Conservation (phyloP, 2,797 vertebrate species). For the Phalanger gymnotis region DNA sequence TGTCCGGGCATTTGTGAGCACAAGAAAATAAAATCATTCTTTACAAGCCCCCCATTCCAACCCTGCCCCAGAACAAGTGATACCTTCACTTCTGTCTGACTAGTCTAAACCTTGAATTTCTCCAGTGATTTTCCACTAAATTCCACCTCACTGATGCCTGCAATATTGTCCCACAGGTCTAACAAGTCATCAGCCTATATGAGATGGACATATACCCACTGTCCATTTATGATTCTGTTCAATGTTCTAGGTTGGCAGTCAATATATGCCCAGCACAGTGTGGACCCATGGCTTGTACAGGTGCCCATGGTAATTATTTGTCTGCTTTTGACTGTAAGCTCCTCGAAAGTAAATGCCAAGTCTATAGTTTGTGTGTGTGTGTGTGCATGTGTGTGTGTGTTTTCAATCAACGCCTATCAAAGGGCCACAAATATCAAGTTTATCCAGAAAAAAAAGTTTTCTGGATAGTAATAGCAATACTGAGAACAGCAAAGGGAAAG, state of each 20-base stretch:
- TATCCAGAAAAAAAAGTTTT: not conserved
- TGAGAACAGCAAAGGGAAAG: not conserved
- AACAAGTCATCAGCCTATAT: not conserved
- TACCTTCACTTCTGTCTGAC: not conserved
- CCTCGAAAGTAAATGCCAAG: not conserved
- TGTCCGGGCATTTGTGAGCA: not conserved
- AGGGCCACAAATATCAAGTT: slow-evolving; percentile 12
- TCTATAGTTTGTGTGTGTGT: not conserved
- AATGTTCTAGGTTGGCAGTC: not conserved
- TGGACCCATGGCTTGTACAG: not conserved
- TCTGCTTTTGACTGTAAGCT: not conserved
- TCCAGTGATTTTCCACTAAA: not conserved
- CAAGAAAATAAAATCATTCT: not conserved
- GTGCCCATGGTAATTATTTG: not conserved
- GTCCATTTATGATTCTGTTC: not conserved
- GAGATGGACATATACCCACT: not conserved
- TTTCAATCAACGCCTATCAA: slow-evolving; percentile 10
- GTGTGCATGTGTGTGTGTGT: not conserved
- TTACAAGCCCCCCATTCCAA: not conserved
- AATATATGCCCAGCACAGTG: no score
- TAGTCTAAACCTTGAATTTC: not conserved
- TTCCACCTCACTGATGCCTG: not conserved
- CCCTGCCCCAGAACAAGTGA: not conserved
- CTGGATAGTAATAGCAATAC: not conserved
- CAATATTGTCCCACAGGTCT: not conserved